Percentiles rank a stretch among this genome's conserved stretches.
Evolutionary conservation across 64 coral and sea anemone genomes (phyloP).

Genomic region (Astreopora myriophthalma): DNA sequence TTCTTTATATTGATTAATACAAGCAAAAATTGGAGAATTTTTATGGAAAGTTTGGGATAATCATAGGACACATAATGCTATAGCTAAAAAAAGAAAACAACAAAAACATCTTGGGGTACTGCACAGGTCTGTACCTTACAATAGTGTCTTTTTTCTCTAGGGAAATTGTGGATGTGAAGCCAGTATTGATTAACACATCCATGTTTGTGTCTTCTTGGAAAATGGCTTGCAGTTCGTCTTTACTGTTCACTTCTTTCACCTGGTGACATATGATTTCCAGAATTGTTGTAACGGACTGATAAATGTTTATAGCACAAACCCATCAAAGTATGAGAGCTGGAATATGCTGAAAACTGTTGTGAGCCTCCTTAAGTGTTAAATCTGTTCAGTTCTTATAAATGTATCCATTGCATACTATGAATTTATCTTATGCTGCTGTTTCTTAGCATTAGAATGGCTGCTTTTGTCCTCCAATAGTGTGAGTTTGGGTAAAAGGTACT

Average conservation of each 20-base stretch:
- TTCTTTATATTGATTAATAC: neutral
- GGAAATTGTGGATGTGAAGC: slow-evolving; percentile 46
- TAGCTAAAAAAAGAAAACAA: slow-evolving; percentile 20
- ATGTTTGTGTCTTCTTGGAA: slow-evolving; percentile 49
- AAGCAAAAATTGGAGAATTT: neutral
- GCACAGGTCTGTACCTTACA: slow-evolving; percentile 44
- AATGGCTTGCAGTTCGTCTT: neutral
- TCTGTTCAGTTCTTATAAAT: neutral
- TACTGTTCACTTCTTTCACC: slow-evolving; percentile 6
- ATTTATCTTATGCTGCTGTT: slow-evolving; percentile 3
- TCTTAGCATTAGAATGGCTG: slow-evolving; percentile 32
- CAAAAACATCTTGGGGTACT: slow-evolving; percentile 47
- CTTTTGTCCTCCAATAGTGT: slow-evolving; percentile 3
- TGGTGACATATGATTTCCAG: slow-evolving; percentile 11
- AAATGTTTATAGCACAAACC: slow-evolving; percentile 2
- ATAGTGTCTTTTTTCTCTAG: slow-evolving; percentile 58
- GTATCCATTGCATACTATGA: slow-evolving; percentile 19
- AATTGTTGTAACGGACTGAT: slow-evolving; percentile 1
- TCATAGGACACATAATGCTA: slow-evolving; percentile 9
- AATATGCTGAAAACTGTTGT: slow-evolving; percentile 20
- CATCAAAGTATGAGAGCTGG: slow-evolving; percentile 16
- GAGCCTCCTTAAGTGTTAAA: neutral
- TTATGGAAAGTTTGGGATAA: neutral
- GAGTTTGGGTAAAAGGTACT: slow-evolving; percentile 31
- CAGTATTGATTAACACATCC: slow-evolving; percentile 48